Evolutionary conservation across 2,797 vertebrate species (phyloP), one percentile per base, ranked within the genome.

Genomic region (Lepidocolaptes lacrymiger): DNA sequence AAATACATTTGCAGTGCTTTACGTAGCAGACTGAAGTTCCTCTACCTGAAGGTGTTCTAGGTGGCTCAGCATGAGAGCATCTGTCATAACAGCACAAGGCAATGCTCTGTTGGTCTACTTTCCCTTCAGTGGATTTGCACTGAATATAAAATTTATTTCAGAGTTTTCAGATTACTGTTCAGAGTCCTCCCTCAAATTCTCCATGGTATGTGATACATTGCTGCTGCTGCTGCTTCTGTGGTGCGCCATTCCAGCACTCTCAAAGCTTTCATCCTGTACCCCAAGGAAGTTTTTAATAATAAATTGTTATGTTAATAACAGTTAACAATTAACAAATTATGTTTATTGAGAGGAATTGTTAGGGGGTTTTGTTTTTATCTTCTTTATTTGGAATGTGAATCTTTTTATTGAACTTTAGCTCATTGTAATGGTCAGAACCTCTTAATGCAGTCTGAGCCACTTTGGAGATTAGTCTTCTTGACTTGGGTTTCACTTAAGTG

Each of bases 281-380:
- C 85, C 28, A 58, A 59, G 36, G 28, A 85, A 66, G 20, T 4
- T 51, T 49, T 24, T 30, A 30, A 34, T 67, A 37, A 24, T 54
- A 59, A 48, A 9, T 10, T 82, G 41, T n/a, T 66, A 26, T 9
- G 32, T 49, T 69, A 89, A 6, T 67, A 67, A 18, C 19, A 48
- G 39, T 41, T 54, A 41, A 36, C 18, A 73, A n/a, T 85, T 78
- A 24, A 54, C 7, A 67, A 49, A 43, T 48, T 26, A 24, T 24
- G 9, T 30, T 72, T 26, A 55, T 69, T 78, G 49, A 83, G 23
- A 61, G 8, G 27, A 71, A n/a, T n/a, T 91, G 20, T 41, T 28
- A 7, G 8, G 2, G 0, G 21, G 24, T 26, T 32, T 43, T 49
- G 1, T 4, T 48, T 55, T 63, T 24, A 6, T 28, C 14, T n/a